A percentile compares a stretch with the other conserved stretches of the same genome.
Evolutionary conservation across 2,113 vertebrate genomes (phyloP).

Genomic region (Tautogolabrus adspersus): DNA sequence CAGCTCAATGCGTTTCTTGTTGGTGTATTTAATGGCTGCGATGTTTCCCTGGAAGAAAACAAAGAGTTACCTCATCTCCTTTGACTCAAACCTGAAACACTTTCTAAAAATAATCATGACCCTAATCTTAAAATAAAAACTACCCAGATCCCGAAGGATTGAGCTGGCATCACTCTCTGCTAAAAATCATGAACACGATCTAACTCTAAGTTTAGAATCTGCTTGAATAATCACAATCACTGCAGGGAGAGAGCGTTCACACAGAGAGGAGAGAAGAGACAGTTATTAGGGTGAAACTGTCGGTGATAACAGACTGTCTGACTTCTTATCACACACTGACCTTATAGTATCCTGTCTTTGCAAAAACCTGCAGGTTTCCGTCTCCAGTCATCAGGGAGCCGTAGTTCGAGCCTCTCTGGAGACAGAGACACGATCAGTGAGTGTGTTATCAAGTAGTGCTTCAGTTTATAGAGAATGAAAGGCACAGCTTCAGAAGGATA

Average conservation of each 20-base stretch:
- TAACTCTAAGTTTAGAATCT: too few relatives aligned
- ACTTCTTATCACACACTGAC: slow-evolving; percentile 63
- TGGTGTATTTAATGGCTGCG: slow-evolving; percentile 90
- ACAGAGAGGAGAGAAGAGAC: background rate
- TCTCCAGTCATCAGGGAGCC: slow-evolving; percentile 91
- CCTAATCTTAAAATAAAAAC: background rate
- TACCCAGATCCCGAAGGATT: too few relatives aligned
- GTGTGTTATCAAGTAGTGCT: background rate
- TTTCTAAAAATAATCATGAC: too few relatives aligned
- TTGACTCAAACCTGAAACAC: too few relatives aligned
- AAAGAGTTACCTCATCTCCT: background rate
- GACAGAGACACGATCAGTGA: slow-evolving; percentile 35
- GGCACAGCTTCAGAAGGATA: too few relatives aligned
- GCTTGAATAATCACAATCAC: too few relatives aligned
- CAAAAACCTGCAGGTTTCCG: slow-evolving; percentile 92
- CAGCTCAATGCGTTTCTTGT: slow-evolving; percentile 92
- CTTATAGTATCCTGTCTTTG: slow-evolving; percentile 95
- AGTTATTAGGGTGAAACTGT: too few relatives aligned
- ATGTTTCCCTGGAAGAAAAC: slow-evolving; percentile 89
- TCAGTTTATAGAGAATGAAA: background rate
- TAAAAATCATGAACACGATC: too few relatives aligned
- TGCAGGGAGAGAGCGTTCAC: too few relatives aligned
- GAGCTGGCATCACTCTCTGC: too few relatives aligned
- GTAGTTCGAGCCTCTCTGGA: slow-evolving; percentile 92
- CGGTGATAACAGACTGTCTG: background rate